Evolutionary conservation across 2,888 invertebrate genomes (phyloP), one percentile per base, ranked within the genome.

Genomic region (Standfussiana lucernea): DNA sequence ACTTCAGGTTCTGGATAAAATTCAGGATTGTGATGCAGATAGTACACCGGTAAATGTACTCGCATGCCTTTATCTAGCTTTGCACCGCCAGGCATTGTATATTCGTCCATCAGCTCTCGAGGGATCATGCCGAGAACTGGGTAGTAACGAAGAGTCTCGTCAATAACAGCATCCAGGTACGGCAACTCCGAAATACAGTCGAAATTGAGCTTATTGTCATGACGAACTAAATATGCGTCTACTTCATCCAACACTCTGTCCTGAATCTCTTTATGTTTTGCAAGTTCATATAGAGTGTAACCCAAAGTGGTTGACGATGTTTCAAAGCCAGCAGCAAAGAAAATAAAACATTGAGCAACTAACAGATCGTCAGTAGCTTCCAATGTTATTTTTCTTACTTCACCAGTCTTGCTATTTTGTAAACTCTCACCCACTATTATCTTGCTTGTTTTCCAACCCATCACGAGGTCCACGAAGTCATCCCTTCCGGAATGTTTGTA

Each of bases 101-200:
- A 93, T 37, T 91, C 89, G n/a, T 91, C 91, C 64, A 90, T 86
- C 5, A 91, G 85, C 40, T 93, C 91, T 0, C 93, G 80, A 0
- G 90, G 88, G 2, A 93, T 64, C 5, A 89, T 79, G 0, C 90
- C 89, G 0, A 92, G 78, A 7, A 91, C 88, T 35, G 93, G 93
- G 64, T 93, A 92, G 3, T 91, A 56, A 0, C 93, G 89, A 2
- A 93, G 71, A 0, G 91, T 64, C 77, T 93, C 93, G 2, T 90
- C 82, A 10, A 92, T 73, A 64, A 91, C 91, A 24, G 92, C 92
- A 11, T 90, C 89, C 10, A 93, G 61, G 61, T 89, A 93, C 0
- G 93, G 90, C n/a, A 92, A 70, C 3, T 92, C 91, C 35, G 62
- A 71, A 13, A 84, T 42, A 75, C 85, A 87, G 5, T 87, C 82